Conservation (phyloP, 1,140 invertebrate species). For the Pseudoatta argentina region DNA sequence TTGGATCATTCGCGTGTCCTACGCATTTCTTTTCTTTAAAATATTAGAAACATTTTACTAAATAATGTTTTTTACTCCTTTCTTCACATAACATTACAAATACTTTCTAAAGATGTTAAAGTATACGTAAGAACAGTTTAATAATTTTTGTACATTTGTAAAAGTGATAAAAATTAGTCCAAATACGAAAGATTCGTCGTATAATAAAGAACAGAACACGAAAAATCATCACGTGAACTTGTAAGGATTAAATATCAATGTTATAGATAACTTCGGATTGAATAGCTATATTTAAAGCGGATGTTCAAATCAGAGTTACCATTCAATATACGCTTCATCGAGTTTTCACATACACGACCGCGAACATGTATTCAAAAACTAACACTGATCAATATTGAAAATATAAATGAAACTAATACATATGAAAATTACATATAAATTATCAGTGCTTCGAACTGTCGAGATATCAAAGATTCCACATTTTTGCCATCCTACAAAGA, state of each 20-base stretch:
- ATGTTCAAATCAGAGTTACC: background rate
- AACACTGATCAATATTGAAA: background rate
- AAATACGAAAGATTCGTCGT: too few species aligned
- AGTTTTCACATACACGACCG: background rate
- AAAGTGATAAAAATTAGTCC: too few species aligned
- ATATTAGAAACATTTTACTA: too few species aligned
- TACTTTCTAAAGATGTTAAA: too few species aligned
- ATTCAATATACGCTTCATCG: background rate
- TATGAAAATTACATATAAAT: background rate
- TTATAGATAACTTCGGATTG: background rate
- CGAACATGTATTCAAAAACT: background rate
- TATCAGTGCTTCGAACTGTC: background rate
- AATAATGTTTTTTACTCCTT: too few species aligned
- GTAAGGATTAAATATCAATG: background rate
- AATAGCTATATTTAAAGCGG: background rate
- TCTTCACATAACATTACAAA: too few species aligned
- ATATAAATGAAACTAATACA: background rate
- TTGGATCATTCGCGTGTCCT: too few species aligned
- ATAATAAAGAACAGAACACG: too few species aligned
- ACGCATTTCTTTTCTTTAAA: too few species aligned
- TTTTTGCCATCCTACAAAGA: background rate
- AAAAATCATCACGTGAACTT: too few species aligned
- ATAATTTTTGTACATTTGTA: too few species aligned
- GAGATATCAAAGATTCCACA: background rate
- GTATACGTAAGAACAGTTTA: too few species aligned